Evolutionary conservation across 2,888 invertebrate species (phyloP), one percentile per base, ranked within the genome.

Genomic region (Drosophila nr. perissopoda): DNA sequence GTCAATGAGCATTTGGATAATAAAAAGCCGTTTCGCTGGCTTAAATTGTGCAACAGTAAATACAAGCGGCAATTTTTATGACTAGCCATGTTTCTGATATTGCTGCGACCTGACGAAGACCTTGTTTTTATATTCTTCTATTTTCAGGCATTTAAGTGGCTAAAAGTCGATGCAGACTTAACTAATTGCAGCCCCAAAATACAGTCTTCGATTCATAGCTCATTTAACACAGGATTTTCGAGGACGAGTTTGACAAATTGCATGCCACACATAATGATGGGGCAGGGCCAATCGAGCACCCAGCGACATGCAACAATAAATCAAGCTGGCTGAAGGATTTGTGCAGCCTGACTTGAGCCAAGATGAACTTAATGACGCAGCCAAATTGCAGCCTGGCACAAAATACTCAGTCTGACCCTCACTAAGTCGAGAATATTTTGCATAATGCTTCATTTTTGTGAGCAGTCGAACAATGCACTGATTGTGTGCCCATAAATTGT

Each of bases 221-320:
- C 70, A 66, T 75, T 77, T 66, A 52, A 46, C 70, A 18, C 38
- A 60, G 38, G 57, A 34, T 36, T 60, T 52, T 62, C 52, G 34
- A 29, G 7, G 29, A 11, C 57, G 46, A 73, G 76, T 79, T 74
- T 62, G 76, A 70, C 79, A 77, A 79, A 79, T 79, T 74, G 60
- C 76, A 46, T 62, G 63, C 53, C 62, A 53, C 27, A 48, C 65
- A 66, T 77, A 66, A 63, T 72, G 72, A 76, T 58, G 51, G 62
- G 42, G 29, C 72, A 51, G 42, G 21, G 33, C 59, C 58, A 66
- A 66, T 77, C 52, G 59, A 54, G 56, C 18, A 48, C 27, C 49
- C 59, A 53, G 34, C 27, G 49, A 52, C 67, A 58, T 49, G 64
- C 67, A 68, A 36, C 61, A 59, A 74, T 76, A 74, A 77, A 79